phyloP scores from a whole-genome alignment of 2,888 invertebrate species.

The Drosophila anomelani region DNA sequence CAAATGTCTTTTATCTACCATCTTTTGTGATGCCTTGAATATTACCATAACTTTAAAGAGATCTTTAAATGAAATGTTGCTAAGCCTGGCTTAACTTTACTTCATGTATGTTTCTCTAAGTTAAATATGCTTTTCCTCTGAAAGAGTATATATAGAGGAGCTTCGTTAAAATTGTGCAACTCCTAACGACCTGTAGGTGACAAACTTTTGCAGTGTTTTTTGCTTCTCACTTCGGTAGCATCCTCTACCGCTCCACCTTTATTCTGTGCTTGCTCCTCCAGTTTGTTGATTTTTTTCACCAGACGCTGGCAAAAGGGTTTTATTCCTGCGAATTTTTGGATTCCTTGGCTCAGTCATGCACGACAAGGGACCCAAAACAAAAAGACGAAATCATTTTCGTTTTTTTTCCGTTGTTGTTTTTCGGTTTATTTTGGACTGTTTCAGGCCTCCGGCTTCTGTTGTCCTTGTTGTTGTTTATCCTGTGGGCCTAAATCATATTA shows the following conservation, averaged over 20 bases:
- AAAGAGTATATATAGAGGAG: constrained; percentile 2
- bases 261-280: constrained; percentile 2
- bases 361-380: constrained; percentile 62
- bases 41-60: not conserved
- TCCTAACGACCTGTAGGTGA: constrained; percentile 16
- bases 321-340: not conserved
- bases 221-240: constrained; percentile 14
- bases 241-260: not conserved
- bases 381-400: constrained; percentile 49
- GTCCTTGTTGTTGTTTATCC: constrained; percentile 34
- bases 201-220: constrained; percentile 38
- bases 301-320: constrained; percentile 35
- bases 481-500: constrained; percentile 71
- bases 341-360: constrained; percentile 67
- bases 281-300: constrained; percentile 7
- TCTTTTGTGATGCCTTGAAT: not conserved
- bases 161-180: not conserved
- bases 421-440: constrained; percentile 26
- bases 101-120: too few relatives aligned
- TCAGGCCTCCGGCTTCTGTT: not conserved
- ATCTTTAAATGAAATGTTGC: not conserved
- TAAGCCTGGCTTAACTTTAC: not conserved
- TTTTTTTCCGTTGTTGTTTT: constrained; percentile 28
- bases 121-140: not conserved
- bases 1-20: not conserved